A percentile compares a stretch with the other conserved stretches of the same genome.
phyloP scores from a whole-genome alignment of 2,113 vertebrate genomes.

The Guaruba guarouba region DNA sequence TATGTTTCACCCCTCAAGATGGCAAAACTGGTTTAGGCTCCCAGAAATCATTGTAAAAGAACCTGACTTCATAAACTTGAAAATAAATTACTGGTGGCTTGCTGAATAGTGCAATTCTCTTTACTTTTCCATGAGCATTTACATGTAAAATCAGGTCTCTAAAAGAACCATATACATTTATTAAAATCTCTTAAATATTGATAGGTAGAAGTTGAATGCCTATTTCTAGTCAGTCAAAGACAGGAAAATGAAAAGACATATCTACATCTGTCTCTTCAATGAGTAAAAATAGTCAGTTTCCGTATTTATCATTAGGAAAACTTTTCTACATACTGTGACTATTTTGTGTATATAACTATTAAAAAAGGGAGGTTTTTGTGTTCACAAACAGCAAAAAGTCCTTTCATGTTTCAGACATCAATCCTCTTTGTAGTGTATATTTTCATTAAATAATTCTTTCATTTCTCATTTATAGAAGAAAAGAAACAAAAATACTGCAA shows the following conservation, averaged over 20 bases:
- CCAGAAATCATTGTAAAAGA: not conserved
- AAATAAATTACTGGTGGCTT: not conserved
- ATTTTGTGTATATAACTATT: not conserved
- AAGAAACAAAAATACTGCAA: not conserved
- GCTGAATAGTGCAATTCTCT: not conserved
- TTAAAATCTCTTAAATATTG: not conserved
- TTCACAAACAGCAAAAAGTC: not conserved
- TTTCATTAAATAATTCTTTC: not conserved
- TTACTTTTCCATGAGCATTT: not conserved
- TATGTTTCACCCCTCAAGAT: not conserved
- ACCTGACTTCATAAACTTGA: not conserved
- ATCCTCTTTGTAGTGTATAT: not conserved
- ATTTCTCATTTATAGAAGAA: not conserved
- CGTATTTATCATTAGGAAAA: not conserved
- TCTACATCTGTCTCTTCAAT: not conserved
- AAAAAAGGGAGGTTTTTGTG: not conserved
- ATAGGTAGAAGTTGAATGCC: not conserved
- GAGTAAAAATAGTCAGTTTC: not conserved
- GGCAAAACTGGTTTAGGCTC: not conserved
- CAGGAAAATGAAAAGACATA: not conserved
- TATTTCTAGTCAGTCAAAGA: not conserved
- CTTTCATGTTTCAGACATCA: not conserved
- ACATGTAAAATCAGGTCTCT: not conserved
- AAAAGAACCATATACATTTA: accelerated
- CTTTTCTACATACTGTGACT: not conserved